These are phyloP conservation scores for Vireo altiloquus DNA, from an alignment of 2,113 vertebrate species.

Conservation along the genomic window DNA sequence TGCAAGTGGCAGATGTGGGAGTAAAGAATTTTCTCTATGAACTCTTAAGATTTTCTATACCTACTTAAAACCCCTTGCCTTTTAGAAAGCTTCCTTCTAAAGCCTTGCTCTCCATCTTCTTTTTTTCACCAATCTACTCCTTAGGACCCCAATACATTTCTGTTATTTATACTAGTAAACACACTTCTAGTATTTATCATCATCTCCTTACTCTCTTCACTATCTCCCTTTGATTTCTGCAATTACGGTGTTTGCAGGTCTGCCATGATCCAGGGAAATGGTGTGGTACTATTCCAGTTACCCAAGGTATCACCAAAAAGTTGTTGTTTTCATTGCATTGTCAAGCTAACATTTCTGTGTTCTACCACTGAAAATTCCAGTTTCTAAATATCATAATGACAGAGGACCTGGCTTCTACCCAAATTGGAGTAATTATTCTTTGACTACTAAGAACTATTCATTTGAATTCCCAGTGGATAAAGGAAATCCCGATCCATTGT, in stretches of 20 bases:
- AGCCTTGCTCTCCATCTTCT: background rate
- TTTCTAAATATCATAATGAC: background rate
- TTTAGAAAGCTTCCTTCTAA: background rate
- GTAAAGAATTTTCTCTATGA: background rate
- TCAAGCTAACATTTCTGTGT: background rate
- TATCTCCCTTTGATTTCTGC: background rate
- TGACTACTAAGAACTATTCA: background rate
- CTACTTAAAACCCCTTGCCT: background rate
- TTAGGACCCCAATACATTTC: background rate
- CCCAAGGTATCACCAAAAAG: background rate
- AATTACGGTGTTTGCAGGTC: background rate
- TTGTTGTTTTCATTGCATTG: background rate
- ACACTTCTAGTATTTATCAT: slow-evolving; percentile 18
- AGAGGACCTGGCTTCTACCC: background rate
- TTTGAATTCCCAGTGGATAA: background rate
- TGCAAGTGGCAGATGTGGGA: background rate
- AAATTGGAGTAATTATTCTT: background rate
- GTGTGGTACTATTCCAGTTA: background rate
- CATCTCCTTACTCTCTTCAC: slow-evolving; percentile 10
- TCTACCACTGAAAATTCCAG: background rate
- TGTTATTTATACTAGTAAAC: slow-evolving; percentile 22
- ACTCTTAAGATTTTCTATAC: background rate
- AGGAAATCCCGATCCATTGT: background rate
- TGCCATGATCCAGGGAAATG: background rate
- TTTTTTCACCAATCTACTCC: background rate